Evolutionary conservation across 2,888 invertebrate genomes (phyloP).

Genomic region (Xanthorhoe spadicearia): DNA sequence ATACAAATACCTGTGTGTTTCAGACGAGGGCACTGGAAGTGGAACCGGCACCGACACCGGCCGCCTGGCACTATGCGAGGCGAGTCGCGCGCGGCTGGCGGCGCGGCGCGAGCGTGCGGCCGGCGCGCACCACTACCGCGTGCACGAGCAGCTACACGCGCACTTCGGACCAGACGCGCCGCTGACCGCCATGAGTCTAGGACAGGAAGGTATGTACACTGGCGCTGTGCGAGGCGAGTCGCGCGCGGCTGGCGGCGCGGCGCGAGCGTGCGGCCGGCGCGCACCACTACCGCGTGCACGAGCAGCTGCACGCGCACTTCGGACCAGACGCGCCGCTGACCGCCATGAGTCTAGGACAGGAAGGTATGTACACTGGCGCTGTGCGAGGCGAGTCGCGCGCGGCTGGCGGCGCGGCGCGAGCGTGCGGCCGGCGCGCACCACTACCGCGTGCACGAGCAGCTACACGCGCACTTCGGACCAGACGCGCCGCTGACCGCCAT

Average conservation of each 20-base stretch:
- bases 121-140: constrained; percentile 90
- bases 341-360: constrained; percentile 28
- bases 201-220: constrained; percentile 46
- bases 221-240: constrained; percentile 63
- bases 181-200: constrained; percentile 29
- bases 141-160: constrained; percentile 89
- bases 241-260: constrained; percentile 72
- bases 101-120: constrained; percentile 86
- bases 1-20: neutral
- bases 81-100: constrained; percentile 66
- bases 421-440: constrained; percentile 90
- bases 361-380: constrained; percentile 61
- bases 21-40: constrained; percentile 52
- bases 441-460: constrained; percentile 90
- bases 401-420: constrained; percentile 75
- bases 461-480: constrained; percentile 88
- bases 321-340: constrained; percentile 51
- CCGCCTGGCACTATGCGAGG: constrained; percentile 68
- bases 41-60: neutral
- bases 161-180: constrained; percentile 84
- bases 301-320: constrained; percentile 91
- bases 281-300: constrained; percentile 91
- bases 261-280: constrained; percentile 88
- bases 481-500: constrained; percentile 34
- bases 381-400: constrained; percentile 62